Evolutionary conservation across 2,797 vertebrate genomes (phyloP).

Genomic region (Etheostoma perlongum): DNA sequence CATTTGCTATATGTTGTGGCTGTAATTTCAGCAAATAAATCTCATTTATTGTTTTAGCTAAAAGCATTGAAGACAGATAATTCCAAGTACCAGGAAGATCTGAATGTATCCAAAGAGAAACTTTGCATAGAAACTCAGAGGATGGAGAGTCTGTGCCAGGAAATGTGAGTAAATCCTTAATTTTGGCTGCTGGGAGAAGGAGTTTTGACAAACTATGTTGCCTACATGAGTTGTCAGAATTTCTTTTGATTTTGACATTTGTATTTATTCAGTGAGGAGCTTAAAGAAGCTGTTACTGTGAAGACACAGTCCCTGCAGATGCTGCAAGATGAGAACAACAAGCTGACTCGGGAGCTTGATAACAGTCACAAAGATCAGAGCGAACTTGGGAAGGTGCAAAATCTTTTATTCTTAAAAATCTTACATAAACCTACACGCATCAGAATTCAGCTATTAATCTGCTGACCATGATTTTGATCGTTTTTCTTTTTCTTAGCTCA

Average conservation of each 20-base stretch:
- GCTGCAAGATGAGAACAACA: constrained; percentile 90
- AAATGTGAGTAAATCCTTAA: constrained; percentile 89
- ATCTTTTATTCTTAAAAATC: neutral
- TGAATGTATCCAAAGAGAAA: constrained; percentile 89
- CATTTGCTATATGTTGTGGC: neutral
- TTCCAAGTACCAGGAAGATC: constrained; percentile 87
- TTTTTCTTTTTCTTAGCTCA: constrained; percentile 80
- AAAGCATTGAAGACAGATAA: constrained; percentile 88
- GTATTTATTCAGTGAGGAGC: constrained; percentile 88
- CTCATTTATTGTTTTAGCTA: constrained; percentile 82
- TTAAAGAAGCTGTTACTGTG: constrained; percentile 88
- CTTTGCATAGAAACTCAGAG: constrained; percentile 87
- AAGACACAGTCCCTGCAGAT: constrained; percentile 88
- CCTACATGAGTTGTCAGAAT: neutral
- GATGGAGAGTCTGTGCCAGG: constrained; percentile 87
- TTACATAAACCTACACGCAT: neutral
- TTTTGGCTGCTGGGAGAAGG: neutral
- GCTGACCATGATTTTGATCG: neutral
- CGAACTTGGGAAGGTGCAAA: constrained; percentile 80
- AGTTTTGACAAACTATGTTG: neutral
- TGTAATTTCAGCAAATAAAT: neutral
- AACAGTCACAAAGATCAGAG: constrained; percentile 86
- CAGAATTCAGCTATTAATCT: constrained; percentile 3
- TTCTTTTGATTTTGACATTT: constrained; percentile 24
- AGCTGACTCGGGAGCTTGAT: constrained; percentile 89